Percentiles rank a stretch among this genome's conserved stretches.
phyloP scores from a whole-genome alignment of 2,888 invertebrate genomes.

The Agrenia bidenticulata region DNA sequence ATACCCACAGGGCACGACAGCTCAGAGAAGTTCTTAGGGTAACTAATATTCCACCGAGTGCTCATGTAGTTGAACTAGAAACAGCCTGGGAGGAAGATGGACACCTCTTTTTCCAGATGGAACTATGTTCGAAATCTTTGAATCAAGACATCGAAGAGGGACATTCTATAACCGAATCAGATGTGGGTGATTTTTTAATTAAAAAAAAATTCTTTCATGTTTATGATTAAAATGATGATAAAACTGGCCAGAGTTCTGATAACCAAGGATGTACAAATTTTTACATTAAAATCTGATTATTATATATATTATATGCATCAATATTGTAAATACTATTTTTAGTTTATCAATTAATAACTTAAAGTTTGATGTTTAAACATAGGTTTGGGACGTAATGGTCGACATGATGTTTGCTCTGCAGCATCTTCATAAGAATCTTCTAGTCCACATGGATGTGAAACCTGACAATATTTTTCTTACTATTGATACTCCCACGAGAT shows the following conservation, averaged over 20 bases:
- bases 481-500: conserved; percentile 61
- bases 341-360: background rate
- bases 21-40: conserved; percentile 69
- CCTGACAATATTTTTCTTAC: conserved; percentile 74
- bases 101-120: conserved; percentile 69
- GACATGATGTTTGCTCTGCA: conserved; percentile 62
- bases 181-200: conserved; percentile 28
- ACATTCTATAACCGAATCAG: conserved; percentile 29
- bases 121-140: conserved; percentile 58
- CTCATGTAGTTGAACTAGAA: conserved; percentile 67
- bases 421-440: conserved; percentile 67
- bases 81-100: conserved; percentile 74
- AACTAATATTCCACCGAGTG: conserved; percentile 67
- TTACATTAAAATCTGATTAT: conserved; percentile 4
- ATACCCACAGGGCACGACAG: conserved; percentile 58
- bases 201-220: background rate
- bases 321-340: background rate
- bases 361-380: conserved; percentile 19
- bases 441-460: conserved; percentile 75
- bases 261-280: background rate
- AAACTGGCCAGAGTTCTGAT: conserved; percentile 13
- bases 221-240: conserved; percentile 16
- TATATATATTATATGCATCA: conserved; percentile 6
- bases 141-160: conserved; percentile 51
- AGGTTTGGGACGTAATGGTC: conserved; percentile 51